phyloP scores from a whole-genome alignment of 2,113 vertebrate genomes.

The Lethenteron camtschaticum region DNA sequence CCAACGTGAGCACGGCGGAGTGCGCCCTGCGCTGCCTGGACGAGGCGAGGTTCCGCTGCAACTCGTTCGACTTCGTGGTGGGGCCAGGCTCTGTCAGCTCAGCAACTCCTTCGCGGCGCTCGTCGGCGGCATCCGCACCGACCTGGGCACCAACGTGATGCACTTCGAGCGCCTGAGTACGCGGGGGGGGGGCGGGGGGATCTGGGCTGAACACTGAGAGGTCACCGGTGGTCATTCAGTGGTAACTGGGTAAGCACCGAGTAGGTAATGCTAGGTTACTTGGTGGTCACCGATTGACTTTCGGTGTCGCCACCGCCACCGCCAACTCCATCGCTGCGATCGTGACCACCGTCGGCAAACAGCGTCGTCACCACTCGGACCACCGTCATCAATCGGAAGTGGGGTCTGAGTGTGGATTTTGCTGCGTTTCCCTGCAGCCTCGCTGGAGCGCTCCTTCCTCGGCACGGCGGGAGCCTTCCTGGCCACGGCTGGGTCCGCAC shows the following conservation, averaged over 20 bases:
- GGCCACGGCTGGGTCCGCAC: neutral
- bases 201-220: too few species aligned
- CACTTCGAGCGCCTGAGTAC: constrained; percentile 4
- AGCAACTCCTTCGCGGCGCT: constrained; percentile 4
- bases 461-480: neutral
- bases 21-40: constrained; percentile 4
- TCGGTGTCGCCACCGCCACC: too few species aligned
- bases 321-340: too few species aligned
- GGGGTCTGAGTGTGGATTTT: too few species aligned
- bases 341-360: too few species aligned
- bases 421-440: neutral
- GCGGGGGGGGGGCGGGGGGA: neutral
- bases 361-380: too few species aligned
- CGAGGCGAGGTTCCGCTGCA: constrained; percentile 2
- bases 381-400: too few species aligned
- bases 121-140: neutral
- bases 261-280: too few species aligned
- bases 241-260: too few species aligned
- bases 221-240: too few species aligned
- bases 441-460: neutral
- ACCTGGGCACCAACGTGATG: neutral
- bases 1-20: neutral
- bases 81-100: neutral
- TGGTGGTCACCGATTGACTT: too few species aligned
- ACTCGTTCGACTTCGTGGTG: neutral